These are phyloP conservation scores for Sturnira hondurensis DNA, from an alignment of 2,113 vertebrate genomes.

Conservation along the genomic window DNA sequence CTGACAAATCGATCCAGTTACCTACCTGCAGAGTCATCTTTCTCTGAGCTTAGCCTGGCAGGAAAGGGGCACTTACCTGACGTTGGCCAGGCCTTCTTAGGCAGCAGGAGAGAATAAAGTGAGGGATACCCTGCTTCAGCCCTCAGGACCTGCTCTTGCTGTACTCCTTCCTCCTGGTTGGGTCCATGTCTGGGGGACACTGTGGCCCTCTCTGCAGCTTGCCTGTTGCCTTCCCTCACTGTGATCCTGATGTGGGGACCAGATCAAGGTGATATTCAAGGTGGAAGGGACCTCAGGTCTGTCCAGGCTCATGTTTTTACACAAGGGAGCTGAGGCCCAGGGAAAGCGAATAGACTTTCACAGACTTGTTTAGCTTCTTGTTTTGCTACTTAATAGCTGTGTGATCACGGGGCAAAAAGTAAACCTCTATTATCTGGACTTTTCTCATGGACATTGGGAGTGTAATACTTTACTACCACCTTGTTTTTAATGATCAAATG, in stretches of 20 bases:
- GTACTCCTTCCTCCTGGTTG: not conserved
- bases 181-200: not conserved
- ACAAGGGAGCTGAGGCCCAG: not conserved
- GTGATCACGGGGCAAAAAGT: not conserved
- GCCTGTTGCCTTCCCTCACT: not conserved
- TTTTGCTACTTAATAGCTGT: not conserved
- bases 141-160: too few species aligned
- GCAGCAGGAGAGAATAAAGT: not conserved
- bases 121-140: not conserved
- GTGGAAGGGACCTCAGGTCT: not conserved
- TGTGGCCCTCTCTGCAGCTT: not conserved
- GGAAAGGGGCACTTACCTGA: not conserved
- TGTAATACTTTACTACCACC: accelerated
- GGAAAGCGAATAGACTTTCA: accelerated
- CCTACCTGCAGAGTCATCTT: not conserved
- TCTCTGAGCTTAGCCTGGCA: not conserved
- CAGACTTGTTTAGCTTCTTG: not conserved
- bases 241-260: not conserved
- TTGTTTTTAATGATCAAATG: not conserved
- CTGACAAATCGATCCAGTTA: not conserved
- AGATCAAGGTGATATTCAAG: not conserved
- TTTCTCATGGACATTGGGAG: not conserved
- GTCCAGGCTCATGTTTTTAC: not conserved
- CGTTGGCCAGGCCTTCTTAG: not conserved
- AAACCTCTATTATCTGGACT: not conserved